Percentiles rank a stretch among this genome's conserved stretches.
These are phyloP conservation scores for Crossocerus cetratus DNA, from an alignment of 2,888 invertebrate species.

Conservation along the genomic window DNA sequence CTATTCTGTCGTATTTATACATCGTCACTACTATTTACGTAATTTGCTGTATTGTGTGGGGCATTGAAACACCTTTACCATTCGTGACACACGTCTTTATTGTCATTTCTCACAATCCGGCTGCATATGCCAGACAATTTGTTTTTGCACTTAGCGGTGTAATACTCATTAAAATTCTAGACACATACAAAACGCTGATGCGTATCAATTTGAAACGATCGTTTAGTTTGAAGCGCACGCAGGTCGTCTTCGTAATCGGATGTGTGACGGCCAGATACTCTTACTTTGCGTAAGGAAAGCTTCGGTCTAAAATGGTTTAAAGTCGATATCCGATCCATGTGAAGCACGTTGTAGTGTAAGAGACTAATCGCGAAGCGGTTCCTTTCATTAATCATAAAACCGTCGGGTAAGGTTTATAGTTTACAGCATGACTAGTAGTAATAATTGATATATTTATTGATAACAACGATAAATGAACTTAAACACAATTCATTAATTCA, in stretches of 20 bases:
- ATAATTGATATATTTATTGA: slow-evolving; percentile 19
- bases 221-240: background rate
- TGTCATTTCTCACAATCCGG: background rate
- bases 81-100: background rate
- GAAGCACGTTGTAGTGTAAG: too few relatives aligned
- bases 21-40: too few relatives aligned
- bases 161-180: background rate
- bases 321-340: too few relatives aligned
- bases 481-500: slow-evolving; percentile 14
- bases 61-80: too few relatives aligned
- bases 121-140: background rate
- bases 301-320: too few relatives aligned
- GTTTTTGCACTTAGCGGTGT: background rate
- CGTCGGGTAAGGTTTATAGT: too few relatives aligned
- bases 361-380: background rate
- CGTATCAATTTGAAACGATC: background rate
- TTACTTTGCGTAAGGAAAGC: too few relatives aligned
- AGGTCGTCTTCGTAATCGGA: background rate
- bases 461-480: slow-evolving; percentile 25
- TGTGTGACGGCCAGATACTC: background rate
- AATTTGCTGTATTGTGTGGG: too few relatives aligned
- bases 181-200: background rate
- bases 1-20: too few relatives aligned
- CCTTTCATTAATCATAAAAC: background rate
- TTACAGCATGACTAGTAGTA: too few relatives aligned